Percentiles rank a stretch among this genome's conserved stretches.
These are phyloP conservation scores for Panagrolaimus sp. DNA, from an alignment of 1,140 invertebrate genomes.

Conservation along the genomic window DNA sequence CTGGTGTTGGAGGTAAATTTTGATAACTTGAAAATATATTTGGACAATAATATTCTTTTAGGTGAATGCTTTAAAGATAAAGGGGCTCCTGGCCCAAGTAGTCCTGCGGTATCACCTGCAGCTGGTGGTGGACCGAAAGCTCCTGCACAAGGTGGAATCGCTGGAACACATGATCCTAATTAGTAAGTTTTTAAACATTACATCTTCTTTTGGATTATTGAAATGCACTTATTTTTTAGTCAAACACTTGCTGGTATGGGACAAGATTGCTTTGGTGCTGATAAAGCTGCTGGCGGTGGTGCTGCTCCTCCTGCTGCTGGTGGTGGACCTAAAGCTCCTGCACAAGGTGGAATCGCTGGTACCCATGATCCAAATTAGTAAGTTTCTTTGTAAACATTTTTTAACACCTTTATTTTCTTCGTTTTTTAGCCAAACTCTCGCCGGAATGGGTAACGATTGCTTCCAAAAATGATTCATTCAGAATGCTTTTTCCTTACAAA, in stretches of 20 bases:
- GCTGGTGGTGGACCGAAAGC: background rate
- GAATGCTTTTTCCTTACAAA: no score
- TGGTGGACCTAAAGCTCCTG: slow-evolving; percentile 15
- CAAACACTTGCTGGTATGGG: slow-evolving; percentile 6
- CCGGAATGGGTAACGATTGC: no score
- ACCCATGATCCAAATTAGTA: slow-evolving; percentile 10
- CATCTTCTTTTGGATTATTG: no score
- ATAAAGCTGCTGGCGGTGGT: slow-evolving; percentile 16
- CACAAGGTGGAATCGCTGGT: slow-evolving; percentile 17
- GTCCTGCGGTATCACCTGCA: background rate
- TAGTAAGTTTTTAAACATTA: background rate
- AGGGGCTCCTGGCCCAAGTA: background rate
- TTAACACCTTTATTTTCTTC: no score
- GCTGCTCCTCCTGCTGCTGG: slow-evolving; percentile 5
- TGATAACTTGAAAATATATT: no score
- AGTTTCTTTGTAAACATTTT: no score
- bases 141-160: background rate
- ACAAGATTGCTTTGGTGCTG: slow-evolving; percentile 18
- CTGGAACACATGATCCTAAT: slow-evolving; percentile 1
- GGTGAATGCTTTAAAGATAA: background rate
- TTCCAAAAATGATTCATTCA: no score
- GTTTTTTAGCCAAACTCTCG: no score
- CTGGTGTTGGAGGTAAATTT: slow-evolving; percentile 8
- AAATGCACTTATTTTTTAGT: background rate
- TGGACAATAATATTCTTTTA: no score